Conservation (phyloP, 2,888 invertebrate species). For the Malthinus flaveolus region DNA sequence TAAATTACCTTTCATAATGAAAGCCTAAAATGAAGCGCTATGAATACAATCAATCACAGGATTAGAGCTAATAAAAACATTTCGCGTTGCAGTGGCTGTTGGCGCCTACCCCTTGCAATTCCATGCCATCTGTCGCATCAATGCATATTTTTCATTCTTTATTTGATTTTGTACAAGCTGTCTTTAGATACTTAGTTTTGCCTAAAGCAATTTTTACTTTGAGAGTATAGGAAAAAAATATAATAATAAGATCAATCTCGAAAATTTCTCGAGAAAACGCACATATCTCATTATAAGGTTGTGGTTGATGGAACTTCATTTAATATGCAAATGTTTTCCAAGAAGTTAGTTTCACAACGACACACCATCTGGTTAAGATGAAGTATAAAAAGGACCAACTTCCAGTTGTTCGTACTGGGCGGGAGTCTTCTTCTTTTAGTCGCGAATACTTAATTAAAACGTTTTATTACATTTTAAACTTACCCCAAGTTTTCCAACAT, state of each 20-base stretch:
- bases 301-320: conserved; percentile 46
- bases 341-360: conserved; percentile 50
- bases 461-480: background rate
- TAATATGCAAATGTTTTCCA: conserved; percentile 55
- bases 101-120: conserved; percentile 50
- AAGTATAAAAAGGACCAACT: conserved; percentile 59
- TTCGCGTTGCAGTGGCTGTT: conserved; percentile 51
- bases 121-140: conserved; percentile 48
- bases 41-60: conserved; percentile 56
- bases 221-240: background rate
- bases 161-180: conserved; percentile 42
- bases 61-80: conserved; percentile 57
- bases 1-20: conserved; percentile 32
- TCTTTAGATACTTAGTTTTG: conserved; percentile 27
- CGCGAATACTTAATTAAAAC: conserved; percentile 46
- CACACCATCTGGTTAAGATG: conserved; percentile 61
- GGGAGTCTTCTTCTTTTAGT: conserved; percentile 37
- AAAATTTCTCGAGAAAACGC: conserved; percentile 20
- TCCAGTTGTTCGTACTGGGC: conserved; percentile 35
- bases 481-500: too few relatives aligned
- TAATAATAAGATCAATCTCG: conserved; percentile 10
- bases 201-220: conserved; percentile 22
- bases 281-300: conserved; percentile 30
- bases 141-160: conserved; percentile 55
- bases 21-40: conserved; percentile 31